Conservation (phyloP, 1,140 invertebrate species). For the Drosophila trapezifrons region DNA sequence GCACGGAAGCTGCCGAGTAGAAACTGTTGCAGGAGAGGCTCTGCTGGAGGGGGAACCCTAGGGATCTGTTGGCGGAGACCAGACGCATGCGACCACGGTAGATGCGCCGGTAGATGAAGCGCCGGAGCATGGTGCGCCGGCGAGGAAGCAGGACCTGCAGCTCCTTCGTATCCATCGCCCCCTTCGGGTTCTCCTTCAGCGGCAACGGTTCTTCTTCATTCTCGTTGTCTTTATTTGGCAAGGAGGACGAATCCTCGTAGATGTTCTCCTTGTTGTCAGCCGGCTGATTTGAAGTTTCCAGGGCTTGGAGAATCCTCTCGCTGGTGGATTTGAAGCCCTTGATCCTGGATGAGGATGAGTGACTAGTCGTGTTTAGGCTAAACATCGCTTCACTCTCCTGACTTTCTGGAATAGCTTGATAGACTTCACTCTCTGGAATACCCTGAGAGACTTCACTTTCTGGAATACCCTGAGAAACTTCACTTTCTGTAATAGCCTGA, state of each 20-base stretch:
- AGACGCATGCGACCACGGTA: slow-evolving; percentile 41
- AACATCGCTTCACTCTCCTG: neutral
- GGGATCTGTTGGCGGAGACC: slow-evolving; percentile 3
- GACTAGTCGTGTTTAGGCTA: neutral
- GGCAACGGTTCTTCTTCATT: neutral
- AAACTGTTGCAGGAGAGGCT: slow-evolving; percentile 56
- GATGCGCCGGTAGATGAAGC: slow-evolving; percentile 37
- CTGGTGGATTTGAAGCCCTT: neutral
- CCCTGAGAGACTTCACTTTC: neutral
- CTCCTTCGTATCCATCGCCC: neutral
- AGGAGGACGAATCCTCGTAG: slow-evolving; percentile 28
- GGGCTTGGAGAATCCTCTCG: neutral
- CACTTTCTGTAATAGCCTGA: neutral
- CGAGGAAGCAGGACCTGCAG: neutral
- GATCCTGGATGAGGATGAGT: neutral
- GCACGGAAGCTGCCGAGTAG: slow-evolving; percentile 45
- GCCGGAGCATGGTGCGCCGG: slow-evolving; percentile 32
- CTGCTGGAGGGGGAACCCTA: neutral
- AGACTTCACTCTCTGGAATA: neutral
- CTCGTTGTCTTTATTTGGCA: slow-evolving; percentile 2
- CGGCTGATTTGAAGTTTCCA: neutral
- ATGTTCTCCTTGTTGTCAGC: slow-evolving; percentile 1
- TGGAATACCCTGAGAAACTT: neutral
- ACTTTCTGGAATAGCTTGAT: neutral
- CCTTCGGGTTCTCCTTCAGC: neutral